Evolutionary conservation across 2,113 vertebrate genomes (phyloP).

Genomic region (Hippocampus mohnikei): DNA sequence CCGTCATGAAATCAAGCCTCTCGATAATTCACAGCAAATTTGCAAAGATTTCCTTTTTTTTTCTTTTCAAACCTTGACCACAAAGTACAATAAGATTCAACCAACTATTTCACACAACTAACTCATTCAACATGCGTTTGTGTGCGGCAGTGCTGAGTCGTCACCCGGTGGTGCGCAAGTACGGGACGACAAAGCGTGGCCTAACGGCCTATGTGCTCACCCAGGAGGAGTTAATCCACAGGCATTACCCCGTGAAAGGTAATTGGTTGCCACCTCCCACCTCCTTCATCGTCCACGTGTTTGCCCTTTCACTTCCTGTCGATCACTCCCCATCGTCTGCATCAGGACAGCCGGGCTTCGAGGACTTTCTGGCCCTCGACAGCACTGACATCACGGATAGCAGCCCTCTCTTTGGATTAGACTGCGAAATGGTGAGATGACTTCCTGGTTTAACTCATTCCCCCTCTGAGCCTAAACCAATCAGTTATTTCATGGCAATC

Average conservation of each 20-base stretch:
- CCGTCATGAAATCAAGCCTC: too few species aligned
- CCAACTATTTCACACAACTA: too few species aligned
- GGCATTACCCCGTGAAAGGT: conserved; percentile 65
- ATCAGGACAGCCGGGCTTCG: conserved; percentile 71
- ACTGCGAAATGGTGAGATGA: conserved; percentile 88
- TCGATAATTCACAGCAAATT: too few species aligned
- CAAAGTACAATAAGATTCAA: too few species aligned
- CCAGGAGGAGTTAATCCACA: conserved; percentile 58
- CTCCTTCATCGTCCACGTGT: background rate
- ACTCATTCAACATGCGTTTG: background rate
- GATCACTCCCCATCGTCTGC: background rate
- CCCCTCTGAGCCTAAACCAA: background rate
- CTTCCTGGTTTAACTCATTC: background rate
- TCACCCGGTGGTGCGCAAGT: conserved; percentile 65
- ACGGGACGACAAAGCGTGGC: conserved; percentile 48
- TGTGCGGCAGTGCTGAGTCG: conserved; percentile 30
- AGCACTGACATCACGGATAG: conserved; percentile 72
- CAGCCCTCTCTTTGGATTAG: conserved; percentile 87
- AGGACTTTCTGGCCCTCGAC: conserved; percentile 71
- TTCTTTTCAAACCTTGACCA: too few species aligned
- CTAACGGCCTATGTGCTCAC: conserved; percentile 60
- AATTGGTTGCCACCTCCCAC: background rate
- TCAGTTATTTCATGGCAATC: conserved; percentile 44
- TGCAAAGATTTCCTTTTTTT: too few species aligned
- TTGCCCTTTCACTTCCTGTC: background rate